phyloP scores from a whole-genome alignment of 2,797 vertebrate species.

The Gymnothorax reevesii region DNA sequence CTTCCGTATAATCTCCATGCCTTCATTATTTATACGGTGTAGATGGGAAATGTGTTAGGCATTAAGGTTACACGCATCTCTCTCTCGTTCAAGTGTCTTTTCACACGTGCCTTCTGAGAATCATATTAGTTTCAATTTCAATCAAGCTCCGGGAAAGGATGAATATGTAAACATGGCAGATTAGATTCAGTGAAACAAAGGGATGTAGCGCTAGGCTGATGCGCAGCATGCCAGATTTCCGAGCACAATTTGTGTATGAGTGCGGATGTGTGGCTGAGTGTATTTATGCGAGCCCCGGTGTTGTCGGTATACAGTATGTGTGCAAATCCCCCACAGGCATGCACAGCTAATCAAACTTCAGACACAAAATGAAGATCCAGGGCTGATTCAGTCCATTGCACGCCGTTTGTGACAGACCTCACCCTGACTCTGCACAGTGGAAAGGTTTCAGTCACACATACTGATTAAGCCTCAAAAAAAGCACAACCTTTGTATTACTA shows the following conservation, averaged over 20 bases:
- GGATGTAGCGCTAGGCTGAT: not conserved
- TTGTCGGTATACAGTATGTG: not conserved
- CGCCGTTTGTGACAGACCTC: not conserved
- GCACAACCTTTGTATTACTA: not conserved
- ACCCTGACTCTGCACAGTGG: not conserved
- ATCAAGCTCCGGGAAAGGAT: not conserved
- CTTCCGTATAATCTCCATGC: slow-evolving; percentile 30
- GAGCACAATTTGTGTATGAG: not conserved
- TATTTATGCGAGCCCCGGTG: slow-evolving; percentile 34
- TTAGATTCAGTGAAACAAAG: not conserved
- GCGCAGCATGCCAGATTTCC: not conserved
- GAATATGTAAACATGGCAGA: not conserved
- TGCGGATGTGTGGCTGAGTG: slow-evolving; percentile 30
- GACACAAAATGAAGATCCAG: slow-evolving; percentile 45
- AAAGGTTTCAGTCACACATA: not conserved
- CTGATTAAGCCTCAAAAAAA: not conserved
- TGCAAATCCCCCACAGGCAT: slow-evolving; percentile 33
- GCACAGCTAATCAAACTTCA: not conserved
- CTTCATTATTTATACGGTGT: not conserved
- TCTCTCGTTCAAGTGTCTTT: not conserved
- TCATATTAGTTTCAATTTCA: not conserved
- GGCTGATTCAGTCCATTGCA: slow-evolving; percentile 65
- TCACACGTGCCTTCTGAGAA: not conserved
- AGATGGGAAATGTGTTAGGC: not conserved
- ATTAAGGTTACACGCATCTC: not conserved